phyloP scores from a whole-genome alignment of 2,888 invertebrate species.

The Conchocele bisecta region DNA sequence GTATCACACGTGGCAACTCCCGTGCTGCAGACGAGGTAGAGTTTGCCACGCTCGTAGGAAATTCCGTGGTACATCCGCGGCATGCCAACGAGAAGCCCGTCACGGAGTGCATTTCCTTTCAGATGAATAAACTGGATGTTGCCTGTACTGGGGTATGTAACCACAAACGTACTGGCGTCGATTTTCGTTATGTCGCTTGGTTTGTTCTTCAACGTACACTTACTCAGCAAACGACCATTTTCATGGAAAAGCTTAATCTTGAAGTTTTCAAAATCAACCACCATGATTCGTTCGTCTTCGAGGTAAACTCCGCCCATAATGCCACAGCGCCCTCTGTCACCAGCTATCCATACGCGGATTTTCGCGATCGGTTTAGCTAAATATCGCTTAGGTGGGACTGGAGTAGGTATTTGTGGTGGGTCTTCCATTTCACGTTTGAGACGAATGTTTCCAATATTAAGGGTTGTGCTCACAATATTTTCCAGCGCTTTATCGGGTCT shows the following conservation, averaged over 20 bases:
- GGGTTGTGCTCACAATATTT: conserved; percentile 37
- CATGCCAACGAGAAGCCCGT: conserved; percentile 25
- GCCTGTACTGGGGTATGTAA: conserved; percentile 31
- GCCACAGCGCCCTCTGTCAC: conserved; percentile 50
- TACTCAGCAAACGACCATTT: conserved; percentile 30
- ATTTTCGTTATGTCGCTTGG: conserved; percentile 47
- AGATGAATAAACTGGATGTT: conserved; percentile 41
- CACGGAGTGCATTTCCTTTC: conserved; percentile 26
- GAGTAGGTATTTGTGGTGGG: conserved; percentile 28
- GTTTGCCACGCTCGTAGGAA: conserved; percentile 15
- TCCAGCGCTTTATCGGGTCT: conserved; percentile 29
- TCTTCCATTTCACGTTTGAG: conserved; percentile 30
- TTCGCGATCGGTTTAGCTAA: conserved; percentile 18
- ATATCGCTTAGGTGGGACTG: conserved; percentile 3
- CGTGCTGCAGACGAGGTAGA: conserved; percentile 32
- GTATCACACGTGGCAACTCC: conserved; percentile 40
- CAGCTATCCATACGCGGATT: conserved; percentile 41
- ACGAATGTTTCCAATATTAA: conserved; percentile 36
- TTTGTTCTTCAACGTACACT: conserved; percentile 38
- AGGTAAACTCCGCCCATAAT: conserved; percentile 50
- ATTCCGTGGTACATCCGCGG: conserved; percentile 32
- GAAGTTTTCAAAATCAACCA: conserved; percentile 51
- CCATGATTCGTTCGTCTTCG: conserved; percentile 38
- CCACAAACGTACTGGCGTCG: conserved; percentile 10
- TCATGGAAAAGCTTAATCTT: conserved; percentile 44